Evolutionary conservation across 2,113 vertebrate species (phyloP).

Genomic region (Seriola dumerili): DNA sequence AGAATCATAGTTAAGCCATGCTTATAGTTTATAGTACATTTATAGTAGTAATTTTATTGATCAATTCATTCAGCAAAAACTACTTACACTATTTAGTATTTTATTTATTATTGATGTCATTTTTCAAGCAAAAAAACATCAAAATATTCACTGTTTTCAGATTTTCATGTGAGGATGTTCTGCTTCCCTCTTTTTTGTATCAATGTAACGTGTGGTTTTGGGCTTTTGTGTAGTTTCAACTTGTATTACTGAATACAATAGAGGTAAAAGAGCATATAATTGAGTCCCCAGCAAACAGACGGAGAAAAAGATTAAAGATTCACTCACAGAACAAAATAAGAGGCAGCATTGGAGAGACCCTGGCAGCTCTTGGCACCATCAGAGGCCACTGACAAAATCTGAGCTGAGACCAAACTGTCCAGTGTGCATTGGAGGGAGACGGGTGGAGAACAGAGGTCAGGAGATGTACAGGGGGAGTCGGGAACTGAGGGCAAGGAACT

Average conservation of each 20-base stretch:
- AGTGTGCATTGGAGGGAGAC: constrained; percentile 24
- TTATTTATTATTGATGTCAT: too few species aligned
- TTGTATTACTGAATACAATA: neutral
- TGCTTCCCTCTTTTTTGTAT: neutral
- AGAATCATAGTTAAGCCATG: too few species aligned
- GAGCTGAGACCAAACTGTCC: constrained; percentile 41
- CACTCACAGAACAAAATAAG: neutral
- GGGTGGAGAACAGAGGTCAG: constrained; percentile 19
- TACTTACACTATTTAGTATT: too few species aligned
- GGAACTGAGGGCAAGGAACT: neutral
- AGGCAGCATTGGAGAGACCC: neutral
- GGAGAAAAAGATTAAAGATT: neutral
- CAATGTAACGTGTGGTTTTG: neutral
- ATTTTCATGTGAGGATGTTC: neutral
- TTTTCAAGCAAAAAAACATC: too few species aligned
- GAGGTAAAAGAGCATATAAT: neutral
- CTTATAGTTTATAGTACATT: too few species aligned
- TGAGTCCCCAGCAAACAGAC: neutral
- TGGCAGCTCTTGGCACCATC: neutral
- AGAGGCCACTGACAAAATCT: constrained; percentile 15
- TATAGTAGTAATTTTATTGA: too few species aligned
- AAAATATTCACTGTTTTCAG: too few species aligned
- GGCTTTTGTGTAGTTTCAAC: too few species aligned
- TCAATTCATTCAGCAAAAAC: too few species aligned
- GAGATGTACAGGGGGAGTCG: neutral